These are phyloP conservation scores for Percina caprodes DNA, from an alignment of 2,113 vertebrate genomes.

Conservation along the genomic window DNA sequence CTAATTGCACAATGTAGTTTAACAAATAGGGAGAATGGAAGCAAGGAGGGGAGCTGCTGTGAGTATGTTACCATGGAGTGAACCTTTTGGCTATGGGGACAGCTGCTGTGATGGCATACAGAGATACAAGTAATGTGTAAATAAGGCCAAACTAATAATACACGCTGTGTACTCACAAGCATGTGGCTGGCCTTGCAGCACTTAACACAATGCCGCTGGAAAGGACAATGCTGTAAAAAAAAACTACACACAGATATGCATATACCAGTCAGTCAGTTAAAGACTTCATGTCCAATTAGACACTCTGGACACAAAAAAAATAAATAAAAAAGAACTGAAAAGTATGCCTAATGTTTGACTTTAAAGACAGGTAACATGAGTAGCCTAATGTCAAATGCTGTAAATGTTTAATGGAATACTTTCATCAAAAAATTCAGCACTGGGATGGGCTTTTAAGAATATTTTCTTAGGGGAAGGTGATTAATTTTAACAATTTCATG, in stretches of 20 bases:
- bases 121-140: constrained; percentile 59
- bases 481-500: constrained; percentile 70
- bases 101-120: constrained; percentile 59
- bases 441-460: constrained; percentile 44
- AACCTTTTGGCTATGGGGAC: constrained; percentile 50
- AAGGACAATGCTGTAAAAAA: constrained; percentile 40
- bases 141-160: constrained; percentile 63
- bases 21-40: constrained; percentile 71
- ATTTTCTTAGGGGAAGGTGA: constrained; percentile 52
- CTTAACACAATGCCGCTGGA: constrained; percentile 39
- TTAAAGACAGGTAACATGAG: constrained; percentile 66
- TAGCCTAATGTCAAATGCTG: constrained; percentile 42
- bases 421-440: constrained; percentile 52
- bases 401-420: constrained; percentile 60
- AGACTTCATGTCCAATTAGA: constrained; percentile 59
- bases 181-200: constrained; percentile 33
- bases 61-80: constrained; percentile 53
- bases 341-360: constrained; percentile 39
- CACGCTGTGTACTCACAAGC: constrained; percentile 41
- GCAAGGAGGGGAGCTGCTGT: constrained; percentile 38
- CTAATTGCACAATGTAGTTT: constrained; percentile 81
- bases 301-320: constrained; percentile 41
- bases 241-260: constrained; percentile 28
- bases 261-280: constrained; percentile 14
- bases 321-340: constrained; percentile 49